Base-by-base conservation (phyloP, 2,888 invertebrate genomes). In the Hydrotaea diabolus region DNA sequence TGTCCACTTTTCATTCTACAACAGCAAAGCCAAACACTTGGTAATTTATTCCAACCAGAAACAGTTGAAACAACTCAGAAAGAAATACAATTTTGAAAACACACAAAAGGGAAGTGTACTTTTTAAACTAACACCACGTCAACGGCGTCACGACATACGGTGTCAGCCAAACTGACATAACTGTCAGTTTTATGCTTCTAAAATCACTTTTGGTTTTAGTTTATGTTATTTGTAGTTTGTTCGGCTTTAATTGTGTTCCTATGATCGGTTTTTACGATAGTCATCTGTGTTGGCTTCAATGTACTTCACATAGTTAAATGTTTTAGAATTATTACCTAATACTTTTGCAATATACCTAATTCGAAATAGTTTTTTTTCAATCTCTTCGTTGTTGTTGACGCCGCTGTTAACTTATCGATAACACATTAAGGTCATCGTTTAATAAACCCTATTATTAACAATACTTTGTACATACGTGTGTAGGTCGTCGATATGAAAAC, bases 301-400 rank as follows among this genome's bases (percentile, higher is more conserved):
- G 17, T 36, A 64, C n/a, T n/a, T n/a, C n/a, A n/a, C n/a, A n/a
- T n/a, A n/a, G n/a, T 31, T 64, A 9, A 17, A 36, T 31, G 8
- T 17, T 17, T 36, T 4, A 64, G 64, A 64, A 64, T 64, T 64
- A 64, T 64, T 64, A 64, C 64, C 36, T 36, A 64, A 64, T 64
- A 36, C n/a, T 64, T 64, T 13, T 64, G 64, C 36, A 64, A 64
- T 36, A 36, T 36, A 36, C 17, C 15, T 31, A 31, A 62, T 62
- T 62, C n/a, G 15, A 23, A 36, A 11, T 39, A 15, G 9, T 36
- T 17, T 17, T 17, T 8, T 17, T n/a, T 49, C 43, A 4, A 31
- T 31, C 31, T 31, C 31, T 39, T 11, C 31, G 17, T 64, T n/a
- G 15, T 17, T 36, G 17, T 31, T 64, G 17, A 36, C 1, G 39